phyloP scores from a whole-genome alignment of 2,113 vertebrate species.

The Nothoprocta perdicaria region DNA sequence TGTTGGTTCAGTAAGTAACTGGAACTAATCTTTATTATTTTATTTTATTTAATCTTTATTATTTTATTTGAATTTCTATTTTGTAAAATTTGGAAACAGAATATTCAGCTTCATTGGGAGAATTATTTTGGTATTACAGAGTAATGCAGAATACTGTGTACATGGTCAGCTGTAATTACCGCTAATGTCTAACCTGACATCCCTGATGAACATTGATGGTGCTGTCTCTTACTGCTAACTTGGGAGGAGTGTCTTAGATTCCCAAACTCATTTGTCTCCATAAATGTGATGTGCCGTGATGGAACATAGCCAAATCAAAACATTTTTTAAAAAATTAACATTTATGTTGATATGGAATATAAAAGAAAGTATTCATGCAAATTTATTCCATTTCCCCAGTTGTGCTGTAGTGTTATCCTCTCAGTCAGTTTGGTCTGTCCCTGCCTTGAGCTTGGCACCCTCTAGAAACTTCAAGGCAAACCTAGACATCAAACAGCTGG shows the following conservation, averaged over 20 bases:
- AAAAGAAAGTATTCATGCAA: not conserved
- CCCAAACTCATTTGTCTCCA: not conserved
- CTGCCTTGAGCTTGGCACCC: not conserved
- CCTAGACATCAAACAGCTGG: not conserved
- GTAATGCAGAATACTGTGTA: not conserved
- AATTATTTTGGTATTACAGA: not conserved
- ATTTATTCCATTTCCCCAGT: not conserved
- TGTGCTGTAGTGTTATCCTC: not conserved
- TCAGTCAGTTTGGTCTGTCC: not conserved
- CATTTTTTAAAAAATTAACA: not conserved
- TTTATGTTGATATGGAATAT: not conserved
- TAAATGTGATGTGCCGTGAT: not conserved
- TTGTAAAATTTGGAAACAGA: not conserved
- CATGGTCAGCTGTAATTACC: not conserved
- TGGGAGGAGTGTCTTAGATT: not conserved
- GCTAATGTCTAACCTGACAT: not conserved
- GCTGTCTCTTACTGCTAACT: not conserved
- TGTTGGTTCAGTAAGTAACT: not conserved
- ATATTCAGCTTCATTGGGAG: not conserved
- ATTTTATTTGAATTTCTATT: not conserved
- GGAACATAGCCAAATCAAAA: not conserved
- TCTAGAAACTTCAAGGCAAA: not conserved
- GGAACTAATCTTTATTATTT: not conserved
- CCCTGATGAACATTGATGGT: not conserved
- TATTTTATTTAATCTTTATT: not conserved